Evolutionary conservation across 2,888 invertebrate genomes (phyloP).

Genomic region (Phytoseiulus persimilis): DNA sequence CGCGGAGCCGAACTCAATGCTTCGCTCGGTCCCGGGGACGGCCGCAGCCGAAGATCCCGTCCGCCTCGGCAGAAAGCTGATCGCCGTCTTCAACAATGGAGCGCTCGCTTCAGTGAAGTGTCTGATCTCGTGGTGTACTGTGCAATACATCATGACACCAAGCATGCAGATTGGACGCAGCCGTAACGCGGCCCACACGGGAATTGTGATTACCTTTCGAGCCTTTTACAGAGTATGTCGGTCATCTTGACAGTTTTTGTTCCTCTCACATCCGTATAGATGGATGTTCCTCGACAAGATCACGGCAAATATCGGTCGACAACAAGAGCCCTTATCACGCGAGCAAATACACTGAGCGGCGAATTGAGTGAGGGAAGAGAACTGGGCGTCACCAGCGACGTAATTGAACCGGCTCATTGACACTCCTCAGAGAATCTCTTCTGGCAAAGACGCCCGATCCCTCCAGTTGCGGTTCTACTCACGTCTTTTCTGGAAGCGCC

Average conservation of each 20-base stretch:
- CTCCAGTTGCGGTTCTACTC: too few relatives aligned
- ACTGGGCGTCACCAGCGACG: conserved; percentile 5
- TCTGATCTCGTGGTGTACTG: background rate
- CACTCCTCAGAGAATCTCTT: background rate
- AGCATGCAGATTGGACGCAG: background rate
- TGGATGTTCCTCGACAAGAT: background rate
- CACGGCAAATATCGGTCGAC: background rate
- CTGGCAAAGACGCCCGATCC: too few relatives aligned
- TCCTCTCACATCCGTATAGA: background rate
- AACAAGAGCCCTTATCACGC: background rate
- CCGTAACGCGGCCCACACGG: background rate
- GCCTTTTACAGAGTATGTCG: background rate
- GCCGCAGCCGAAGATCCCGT: too few relatives aligned
- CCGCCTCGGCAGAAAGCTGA: background rate
- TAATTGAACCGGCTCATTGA: background rate
- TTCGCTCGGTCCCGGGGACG: too few relatives aligned
- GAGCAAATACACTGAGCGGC: background rate
- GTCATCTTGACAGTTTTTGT: background rate
- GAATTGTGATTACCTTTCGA: background rate
- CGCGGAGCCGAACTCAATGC: too few relatives aligned
- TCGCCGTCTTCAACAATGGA: background rate
- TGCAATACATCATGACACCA: background rate
- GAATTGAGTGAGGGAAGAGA: background rate
- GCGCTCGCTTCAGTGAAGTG: background rate
- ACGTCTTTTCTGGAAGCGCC: too few relatives aligned